These are phyloP conservation scores for Clanis bilineata DNA, from an alignment of 2,888 invertebrate genomes.

Conservation along the genomic window DNA sequence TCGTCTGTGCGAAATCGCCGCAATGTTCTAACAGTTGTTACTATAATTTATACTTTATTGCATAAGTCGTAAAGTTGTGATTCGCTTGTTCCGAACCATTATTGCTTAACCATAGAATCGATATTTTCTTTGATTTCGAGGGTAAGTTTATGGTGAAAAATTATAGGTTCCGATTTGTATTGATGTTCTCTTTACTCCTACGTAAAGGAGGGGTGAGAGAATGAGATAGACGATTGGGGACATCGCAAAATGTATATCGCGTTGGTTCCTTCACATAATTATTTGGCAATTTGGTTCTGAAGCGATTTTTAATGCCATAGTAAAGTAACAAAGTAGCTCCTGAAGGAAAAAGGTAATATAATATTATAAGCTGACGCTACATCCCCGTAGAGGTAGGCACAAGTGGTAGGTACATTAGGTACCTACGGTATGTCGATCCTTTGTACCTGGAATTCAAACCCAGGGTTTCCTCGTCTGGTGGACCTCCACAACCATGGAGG, in stretches of 20 bases:
- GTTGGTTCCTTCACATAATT: neutral
- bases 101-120: conserved; percentile 20
- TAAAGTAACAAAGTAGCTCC: neutral
- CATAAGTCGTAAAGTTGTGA: conserved; percentile 18
- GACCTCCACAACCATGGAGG: no score
- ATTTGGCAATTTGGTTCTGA: neutral
- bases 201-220: neutral
- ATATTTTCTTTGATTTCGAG: conserved; percentile 35
- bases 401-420: no score
- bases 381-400: no score
- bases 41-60: conserved; percentile 25
- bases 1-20: neutral
- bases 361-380: no score
- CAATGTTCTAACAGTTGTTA: neutral
- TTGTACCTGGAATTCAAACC: no score
- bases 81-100: conserved; percentile 22
- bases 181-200: neutral
- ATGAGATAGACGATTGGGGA: neutral
- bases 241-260: conserved; percentile 5
- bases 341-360: neutral
- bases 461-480: no score
- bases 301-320: neutral
- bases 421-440: no score
- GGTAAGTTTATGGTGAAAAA: conserved; percentile 34
- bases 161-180: conserved; percentile 26